phyloP scores from a whole-genome alignment of 2,113 vertebrate species.

The Burhinus oedicnemus region DNA sequence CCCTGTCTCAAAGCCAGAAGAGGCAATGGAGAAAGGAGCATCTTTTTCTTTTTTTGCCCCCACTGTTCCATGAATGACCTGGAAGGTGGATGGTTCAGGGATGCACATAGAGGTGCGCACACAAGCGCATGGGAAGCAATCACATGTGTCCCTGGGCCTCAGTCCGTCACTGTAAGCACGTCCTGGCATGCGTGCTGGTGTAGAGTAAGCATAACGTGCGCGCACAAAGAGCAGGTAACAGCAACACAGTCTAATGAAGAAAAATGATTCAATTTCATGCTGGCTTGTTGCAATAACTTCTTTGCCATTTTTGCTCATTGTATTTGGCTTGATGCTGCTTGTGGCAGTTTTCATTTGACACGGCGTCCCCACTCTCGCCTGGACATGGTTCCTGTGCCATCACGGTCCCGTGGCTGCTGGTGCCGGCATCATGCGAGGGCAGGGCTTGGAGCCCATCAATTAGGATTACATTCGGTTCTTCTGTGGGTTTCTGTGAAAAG shows the following conservation, averaged over 20 bases:
- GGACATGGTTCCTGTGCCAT: not conserved
- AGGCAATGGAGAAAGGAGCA: not conserved
- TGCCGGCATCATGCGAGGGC: not conserved
- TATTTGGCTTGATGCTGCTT: slow-evolving; percentile 31
- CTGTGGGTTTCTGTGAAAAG: slow-evolving; percentile 6
- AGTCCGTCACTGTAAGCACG: accelerated
- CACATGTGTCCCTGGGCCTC: accelerated
- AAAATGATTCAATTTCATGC: slow-evolving; percentile 24
- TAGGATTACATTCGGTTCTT: slow-evolving; percentile 48
- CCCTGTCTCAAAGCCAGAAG: not conserved
- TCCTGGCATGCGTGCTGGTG: not conserved
- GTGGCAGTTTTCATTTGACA: slow-evolving; percentile 1
- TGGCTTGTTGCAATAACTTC: slow-evolving; percentile 46
- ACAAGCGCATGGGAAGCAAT: accelerated
- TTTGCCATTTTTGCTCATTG: slow-evolving; percentile 42
- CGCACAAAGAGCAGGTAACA: not conserved
- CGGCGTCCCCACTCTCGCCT: not conserved
- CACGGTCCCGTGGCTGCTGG: accelerated
- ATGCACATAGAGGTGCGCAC: accelerated
- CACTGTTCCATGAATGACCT: not conserved
- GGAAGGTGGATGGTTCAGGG: not conserved
- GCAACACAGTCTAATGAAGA: slow-evolving; percentile 34
- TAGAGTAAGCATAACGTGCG: not conserved
- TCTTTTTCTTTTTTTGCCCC: too few species aligned
- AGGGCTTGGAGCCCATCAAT: not conserved